These are phyloP conservation scores for Parnassius mnemosyne DNA, from an alignment of 2,888 invertebrate species.

Conservation along the genomic window DNA sequence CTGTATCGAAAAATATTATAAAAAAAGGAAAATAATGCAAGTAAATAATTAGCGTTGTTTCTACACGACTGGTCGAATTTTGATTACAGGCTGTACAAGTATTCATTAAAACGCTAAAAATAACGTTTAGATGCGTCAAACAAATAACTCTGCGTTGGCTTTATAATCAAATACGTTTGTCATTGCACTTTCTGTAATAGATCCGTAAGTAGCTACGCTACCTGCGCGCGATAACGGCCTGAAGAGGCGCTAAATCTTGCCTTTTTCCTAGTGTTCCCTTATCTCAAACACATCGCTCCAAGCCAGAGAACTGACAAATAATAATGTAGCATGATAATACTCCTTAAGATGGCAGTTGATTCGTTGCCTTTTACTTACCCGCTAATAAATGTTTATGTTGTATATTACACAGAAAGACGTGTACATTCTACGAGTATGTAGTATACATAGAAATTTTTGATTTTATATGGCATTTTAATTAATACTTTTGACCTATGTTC, in stretches of 20 bases:
- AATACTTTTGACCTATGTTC: no score
- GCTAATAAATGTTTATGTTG: background rate
- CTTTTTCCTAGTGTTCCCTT: slow-evolving; percentile 10
- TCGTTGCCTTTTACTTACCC: background rate
- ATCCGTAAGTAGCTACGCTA: slow-evolving; percentile 22
- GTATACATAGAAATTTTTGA: no score
- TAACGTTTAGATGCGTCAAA: no score
- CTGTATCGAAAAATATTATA: no score
- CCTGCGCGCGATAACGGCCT: slow-evolving; percentile 16
- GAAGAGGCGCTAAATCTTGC: slow-evolving; percentile 18
- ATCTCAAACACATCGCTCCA: slow-evolving; percentile 18
- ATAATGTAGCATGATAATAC: slow-evolving; percentile 14
- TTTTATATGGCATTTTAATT: no score
- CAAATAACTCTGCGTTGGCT: slow-evolving; percentile 17
- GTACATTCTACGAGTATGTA: no score
- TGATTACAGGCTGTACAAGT: no score
- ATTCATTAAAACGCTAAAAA: no score
- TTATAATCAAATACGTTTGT: slow-evolving; percentile 18
- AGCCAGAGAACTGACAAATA: slow-evolving; percentile 10
- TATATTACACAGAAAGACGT: slow-evolving; percentile 2
- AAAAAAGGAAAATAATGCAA: no score
- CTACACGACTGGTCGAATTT: no score
- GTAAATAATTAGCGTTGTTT: no score
- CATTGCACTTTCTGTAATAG: slow-evolving; percentile 18
- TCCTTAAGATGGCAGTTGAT: background rate